phyloP scores from a whole-genome alignment of 2,888 invertebrate genomes.

The Mycalesis mineus region DNA sequence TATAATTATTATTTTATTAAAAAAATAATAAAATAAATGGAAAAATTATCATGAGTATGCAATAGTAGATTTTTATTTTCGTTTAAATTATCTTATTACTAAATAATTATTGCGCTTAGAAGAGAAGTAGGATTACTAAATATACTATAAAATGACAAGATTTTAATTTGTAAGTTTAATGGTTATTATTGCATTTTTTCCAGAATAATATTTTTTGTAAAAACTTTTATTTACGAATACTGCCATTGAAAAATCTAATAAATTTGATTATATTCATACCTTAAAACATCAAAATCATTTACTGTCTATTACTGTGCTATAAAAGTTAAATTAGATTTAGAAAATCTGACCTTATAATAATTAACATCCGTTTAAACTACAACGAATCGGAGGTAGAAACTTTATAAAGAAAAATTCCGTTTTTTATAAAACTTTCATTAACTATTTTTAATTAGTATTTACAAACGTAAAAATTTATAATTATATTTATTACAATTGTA shows the following conservation, averaged over 20 bases:
- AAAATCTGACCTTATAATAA: not conserved
- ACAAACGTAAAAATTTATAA: not conserved
- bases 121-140: no score
- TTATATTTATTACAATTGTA: not conserved
- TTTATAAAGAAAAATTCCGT: not conserved
- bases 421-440: not conserved
- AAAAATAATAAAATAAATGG: constrained; percentile 4
- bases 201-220: no score
- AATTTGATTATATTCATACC: no score
- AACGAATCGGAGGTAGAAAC: not conserved
- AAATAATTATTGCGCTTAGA: no score
- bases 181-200: no score
- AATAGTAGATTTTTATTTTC: no score
- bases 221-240: no score
- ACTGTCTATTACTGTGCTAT: not conserved
- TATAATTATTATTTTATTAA: constrained; percentile 25
- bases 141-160: no score
- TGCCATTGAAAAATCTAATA: no score
- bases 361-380: not conserved
- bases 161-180: no score
- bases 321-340: not conserved
- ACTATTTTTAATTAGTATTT: not conserved
- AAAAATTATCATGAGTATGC: no score
- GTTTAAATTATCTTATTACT: no score
- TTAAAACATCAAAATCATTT: not conserved